A percentile compares a stretch with the other conserved stretches of the same genome.
Evolutionary conservation across 2,888 invertebrate genomes (phyloP).

Genomic region (Epirrhoe tristata): DNA sequence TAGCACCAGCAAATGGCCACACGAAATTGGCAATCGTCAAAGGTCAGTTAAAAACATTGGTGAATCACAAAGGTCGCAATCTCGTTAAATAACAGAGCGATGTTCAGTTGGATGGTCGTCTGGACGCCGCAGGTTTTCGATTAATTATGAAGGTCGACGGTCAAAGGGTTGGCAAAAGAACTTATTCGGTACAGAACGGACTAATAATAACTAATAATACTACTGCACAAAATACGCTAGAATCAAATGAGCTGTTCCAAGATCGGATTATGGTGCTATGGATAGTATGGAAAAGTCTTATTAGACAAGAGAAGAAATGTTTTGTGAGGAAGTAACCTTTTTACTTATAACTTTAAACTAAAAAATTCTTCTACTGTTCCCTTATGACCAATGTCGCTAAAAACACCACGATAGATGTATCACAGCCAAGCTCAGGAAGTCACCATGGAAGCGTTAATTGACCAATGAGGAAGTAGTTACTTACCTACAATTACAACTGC

Average conservation of each 20-base stretch:
- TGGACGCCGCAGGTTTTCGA: slow-evolving; percentile 51
- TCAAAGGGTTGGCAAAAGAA: slow-evolving; percentile 36
- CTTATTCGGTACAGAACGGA: slow-evolving; percentile 7
- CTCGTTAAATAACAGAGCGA: slow-evolving; percentile 53
- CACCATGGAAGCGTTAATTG: slow-evolving; percentile 28
- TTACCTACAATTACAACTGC: slow-evolving; percentile 31
- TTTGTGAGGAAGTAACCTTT: too few species aligned
- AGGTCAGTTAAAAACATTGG: slow-evolving; percentile 42
- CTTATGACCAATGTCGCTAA: neutral
- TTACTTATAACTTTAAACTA: too few species aligned
- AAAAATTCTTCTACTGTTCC: too few species aligned
- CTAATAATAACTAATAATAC: neutral
- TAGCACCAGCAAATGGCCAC: neutral
- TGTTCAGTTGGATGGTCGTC: slow-evolving; percentile 47
- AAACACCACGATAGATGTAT: slow-evolving; percentile 10
- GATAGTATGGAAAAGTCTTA: too few species aligned
- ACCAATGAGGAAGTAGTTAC: slow-evolving; percentile 30
- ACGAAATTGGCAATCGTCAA: slow-evolving; percentile 35
- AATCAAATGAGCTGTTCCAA: too few species aligned
- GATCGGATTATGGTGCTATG: too few species aligned
- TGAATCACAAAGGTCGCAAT: slow-evolving; percentile 52
- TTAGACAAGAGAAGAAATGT: too few species aligned
- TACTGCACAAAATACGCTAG: too few species aligned
- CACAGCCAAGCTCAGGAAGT: slow-evolving; percentile 12
- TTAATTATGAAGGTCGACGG: slow-evolving; percentile 59